Percentiles rank a stretch among this genome's conserved stretches.
phyloP scores from a whole-genome alignment of 2,113 vertebrate species.

The Cyprinodon tularosa region DNA sequence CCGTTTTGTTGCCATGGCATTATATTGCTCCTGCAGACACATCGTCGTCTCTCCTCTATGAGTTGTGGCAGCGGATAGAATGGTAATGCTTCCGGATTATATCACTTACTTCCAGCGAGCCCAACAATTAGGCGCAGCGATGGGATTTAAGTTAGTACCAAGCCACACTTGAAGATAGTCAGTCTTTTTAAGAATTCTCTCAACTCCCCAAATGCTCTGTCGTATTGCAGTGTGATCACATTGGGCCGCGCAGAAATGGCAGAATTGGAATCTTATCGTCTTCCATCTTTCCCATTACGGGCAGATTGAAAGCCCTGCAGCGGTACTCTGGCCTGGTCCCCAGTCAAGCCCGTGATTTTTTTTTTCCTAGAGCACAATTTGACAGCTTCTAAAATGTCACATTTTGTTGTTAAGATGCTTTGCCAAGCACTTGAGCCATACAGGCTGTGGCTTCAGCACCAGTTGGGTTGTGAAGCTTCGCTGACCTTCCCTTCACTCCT shows the following conservation, averaged over 20 bases:
- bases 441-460: conserved; percentile 70
- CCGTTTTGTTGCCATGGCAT: conserved; percentile 7
- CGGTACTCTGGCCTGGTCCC: conserved; percentile 69
- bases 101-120: conserved; percentile 62
- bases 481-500: conserved; percentile 75
- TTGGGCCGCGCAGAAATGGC: conserved; percentile 75
- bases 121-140: conserved; percentile 70
- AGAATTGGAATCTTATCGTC: conserved; percentile 81
- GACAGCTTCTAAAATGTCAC: conserved; percentile 79
- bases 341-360: conserved; percentile 68
- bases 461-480: conserved; percentile 64
- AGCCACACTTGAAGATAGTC: conserved; percentile 71
- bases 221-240: conserved; percentile 75
- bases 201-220: conserved; percentile 69
- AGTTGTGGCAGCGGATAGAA: conserved; percentile 38
- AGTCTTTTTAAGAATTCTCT: conserved; percentile 77
- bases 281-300: conserved; percentile 81
- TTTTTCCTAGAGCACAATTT: conserved; percentile 70
- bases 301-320: conserved; percentile 79
- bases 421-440: conserved; percentile 73
- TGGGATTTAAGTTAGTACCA: conserved; percentile 71
- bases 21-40: conserved; percentile 21
- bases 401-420: conserved; percentile 77
- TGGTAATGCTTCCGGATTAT: conserved; percentile 53
- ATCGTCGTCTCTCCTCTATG: conserved; percentile 18